These are phyloP conservation scores for Aphrophora alni DNA, from an alignment of 2,888 invertebrate species.

Conservation along the genomic window DNA sequence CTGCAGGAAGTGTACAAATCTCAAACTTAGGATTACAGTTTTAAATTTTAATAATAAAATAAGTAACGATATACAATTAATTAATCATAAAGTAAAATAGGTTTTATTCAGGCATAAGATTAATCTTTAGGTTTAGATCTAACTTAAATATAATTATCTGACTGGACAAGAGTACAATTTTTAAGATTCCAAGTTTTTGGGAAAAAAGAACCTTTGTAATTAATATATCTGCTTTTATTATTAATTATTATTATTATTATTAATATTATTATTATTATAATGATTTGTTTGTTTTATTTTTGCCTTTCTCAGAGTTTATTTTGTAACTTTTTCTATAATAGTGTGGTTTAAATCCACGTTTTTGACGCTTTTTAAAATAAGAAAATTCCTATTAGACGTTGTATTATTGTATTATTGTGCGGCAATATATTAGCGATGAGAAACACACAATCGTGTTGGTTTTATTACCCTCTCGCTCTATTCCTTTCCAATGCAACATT, in stretches of 20 bases:
- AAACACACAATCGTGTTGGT: slow-evolving; percentile 39
- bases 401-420: slow-evolving; percentile 46
- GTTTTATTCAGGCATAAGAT: slow-evolving; percentile 51
- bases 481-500: slow-evolving; percentile 46
- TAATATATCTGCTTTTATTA: slow-evolving; percentile 44
- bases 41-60: slow-evolving; percentile 50
- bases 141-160: slow-evolving; percentile 43
- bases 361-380: slow-evolving; percentile 51
- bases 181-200: slow-evolving; percentile 48
- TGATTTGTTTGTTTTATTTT: slow-evolving; percentile 49
- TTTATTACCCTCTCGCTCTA: slow-evolving; percentile 19
- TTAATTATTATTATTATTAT: slow-evolving; percentile 50
- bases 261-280: slow-evolving; percentile 45
- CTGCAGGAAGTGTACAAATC: slow-evolving; percentile 50
- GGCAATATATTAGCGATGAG: slow-evolving; percentile 48
- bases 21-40: slow-evolving; percentile 50
- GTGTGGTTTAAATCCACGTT: slow-evolving; percentile 46
- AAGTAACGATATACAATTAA: slow-evolving; percentile 49
- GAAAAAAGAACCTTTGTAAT: slow-evolving; percentile 44
- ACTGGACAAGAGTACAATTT: slow-evolving; percentile 51
- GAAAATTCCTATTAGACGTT: slow-evolving; percentile 52
- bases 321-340: slow-evolving; percentile 51
- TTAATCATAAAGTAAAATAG: slow-evolving; percentile 48
- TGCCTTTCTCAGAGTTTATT: slow-evolving; percentile 51
- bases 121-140: slow-evolving; percentile 51